phyloP scores from a whole-genome alignment of 2,888 invertebrate genomes.

The Stramonita haemastoma region DNA sequence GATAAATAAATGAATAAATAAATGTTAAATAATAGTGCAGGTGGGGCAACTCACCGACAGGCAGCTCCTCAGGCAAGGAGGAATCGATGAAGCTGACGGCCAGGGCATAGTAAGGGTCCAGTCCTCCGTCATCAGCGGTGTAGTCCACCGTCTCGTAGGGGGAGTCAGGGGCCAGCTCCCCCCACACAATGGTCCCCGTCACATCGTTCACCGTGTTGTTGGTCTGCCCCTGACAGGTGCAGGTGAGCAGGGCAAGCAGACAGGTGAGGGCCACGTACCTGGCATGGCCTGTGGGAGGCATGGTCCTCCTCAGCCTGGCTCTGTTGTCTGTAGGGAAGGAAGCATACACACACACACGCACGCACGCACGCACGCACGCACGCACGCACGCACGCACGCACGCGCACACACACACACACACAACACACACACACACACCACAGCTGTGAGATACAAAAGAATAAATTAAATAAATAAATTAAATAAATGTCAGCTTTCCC shows the following conservation, averaged over 20 bases:
- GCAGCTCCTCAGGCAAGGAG: slow-evolving; percentile 27
- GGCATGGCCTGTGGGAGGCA: not conserved
- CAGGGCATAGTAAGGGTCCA: slow-evolving; percentile 39
- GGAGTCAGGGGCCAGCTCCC: slow-evolving; percentile 29
- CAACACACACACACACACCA: not conserved
- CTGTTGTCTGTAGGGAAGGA: not conserved
- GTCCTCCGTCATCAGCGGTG: slow-evolving; percentile 18
- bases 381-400: not conserved
- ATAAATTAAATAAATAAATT: not conserved
- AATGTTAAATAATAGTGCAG: too few relatives aligned
- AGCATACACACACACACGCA: not conserved
- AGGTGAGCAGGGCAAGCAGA: too few relatives aligned
- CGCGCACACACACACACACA: not conserved
- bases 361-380: not conserved
- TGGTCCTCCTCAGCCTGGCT: not conserved
- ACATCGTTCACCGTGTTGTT: slow-evolving; percentile 13
- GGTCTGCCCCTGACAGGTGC: slow-evolving; percentile 18
- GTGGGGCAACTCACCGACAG: slow-evolving; percentile 18
- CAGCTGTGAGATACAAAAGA: not conserved
- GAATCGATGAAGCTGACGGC: slow-evolving; percentile 37
- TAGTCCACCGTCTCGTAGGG: slow-evolving; percentile 36
- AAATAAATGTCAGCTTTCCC: too few relatives aligned
- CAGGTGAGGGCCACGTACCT: not conserved
- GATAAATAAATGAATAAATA: too few relatives aligned
- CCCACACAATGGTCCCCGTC: slow-evolving; percentile 30